phyloP scores from a whole-genome alignment of 2,888 invertebrate genomes.

The Panzeria rudis region DNA sequence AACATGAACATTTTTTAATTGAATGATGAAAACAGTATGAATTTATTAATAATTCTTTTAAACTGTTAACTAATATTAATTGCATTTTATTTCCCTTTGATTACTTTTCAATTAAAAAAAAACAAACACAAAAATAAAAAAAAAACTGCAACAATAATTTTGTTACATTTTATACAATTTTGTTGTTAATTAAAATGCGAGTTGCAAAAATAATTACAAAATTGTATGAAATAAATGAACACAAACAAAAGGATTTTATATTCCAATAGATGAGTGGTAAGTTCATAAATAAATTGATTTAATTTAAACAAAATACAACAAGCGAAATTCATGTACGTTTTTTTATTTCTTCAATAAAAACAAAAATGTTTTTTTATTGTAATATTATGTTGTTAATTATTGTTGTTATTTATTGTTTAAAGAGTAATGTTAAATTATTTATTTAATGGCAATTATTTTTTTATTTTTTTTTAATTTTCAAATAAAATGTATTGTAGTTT shows the following conservation, averaged over 20 bases:
- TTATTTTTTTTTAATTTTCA: neutral
- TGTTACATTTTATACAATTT: constrained; percentile 54
- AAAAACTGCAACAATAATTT: constrained; percentile 22
- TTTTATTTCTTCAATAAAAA: neutral
- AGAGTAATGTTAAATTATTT: neutral
- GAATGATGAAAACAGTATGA: constrained; percentile 37
- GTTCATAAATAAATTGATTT: constrained; percentile 42
- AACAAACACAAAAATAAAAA: too few species aligned
- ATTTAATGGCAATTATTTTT: neutral
- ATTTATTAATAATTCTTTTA: constrained; percentile 34
- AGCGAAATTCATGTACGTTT: neutral
- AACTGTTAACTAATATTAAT: constrained; percentile 32
- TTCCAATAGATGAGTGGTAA: constrained; percentile 52
- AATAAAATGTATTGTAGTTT: neutral
- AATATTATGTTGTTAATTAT: constrained; percentile 1
- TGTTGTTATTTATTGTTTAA: constrained; percentile 15
- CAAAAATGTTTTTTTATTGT: constrained; percentile 1
- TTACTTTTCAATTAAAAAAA: neutral
- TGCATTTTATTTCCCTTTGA: constrained; percentile 24
- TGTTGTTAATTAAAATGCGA: constrained; percentile 40
- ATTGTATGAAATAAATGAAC: constrained; percentile 50
- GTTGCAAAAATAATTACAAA: constrained; percentile 28
- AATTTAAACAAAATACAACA: neutral
- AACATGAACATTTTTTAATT: neutral
- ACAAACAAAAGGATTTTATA: constrained; percentile 37